Percentiles rank a stretch among this genome's conserved stretches.
Evolutionary conservation across 2,113 vertebrate genomes (phyloP).

Genomic region (Otis tarda): DNA sequence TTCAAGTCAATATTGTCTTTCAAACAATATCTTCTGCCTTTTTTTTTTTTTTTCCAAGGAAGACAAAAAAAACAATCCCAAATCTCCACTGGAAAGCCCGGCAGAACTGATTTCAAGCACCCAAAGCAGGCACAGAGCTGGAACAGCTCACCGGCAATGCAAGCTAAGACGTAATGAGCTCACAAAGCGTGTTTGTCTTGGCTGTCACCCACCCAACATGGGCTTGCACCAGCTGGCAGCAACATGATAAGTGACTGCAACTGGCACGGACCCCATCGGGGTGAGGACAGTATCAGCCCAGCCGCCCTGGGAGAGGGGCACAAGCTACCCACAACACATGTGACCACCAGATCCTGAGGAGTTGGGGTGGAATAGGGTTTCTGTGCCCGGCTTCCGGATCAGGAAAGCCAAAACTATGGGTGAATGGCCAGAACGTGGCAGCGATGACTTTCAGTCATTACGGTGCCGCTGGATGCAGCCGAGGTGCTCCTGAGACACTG

Average conservation of each 20-base stretch:
- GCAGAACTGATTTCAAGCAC: not conserved
- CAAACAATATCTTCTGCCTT: not conserved
- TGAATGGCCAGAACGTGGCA: fast-evolving
- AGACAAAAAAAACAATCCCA: not conserved
- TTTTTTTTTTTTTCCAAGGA: not conserved
- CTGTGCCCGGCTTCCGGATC: fast-evolving
- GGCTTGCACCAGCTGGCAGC: not conserved
- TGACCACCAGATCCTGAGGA: not conserved
- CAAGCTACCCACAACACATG: fast-evolving
- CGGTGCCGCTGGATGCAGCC: not conserved
- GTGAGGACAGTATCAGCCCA: not conserved
- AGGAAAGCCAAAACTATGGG: not conserved
- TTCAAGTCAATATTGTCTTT: not conserved
- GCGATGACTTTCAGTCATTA: fast-evolving
- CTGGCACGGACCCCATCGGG: not conserved
- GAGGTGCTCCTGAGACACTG: not conserved
- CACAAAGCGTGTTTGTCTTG: not conserved
- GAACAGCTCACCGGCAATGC: not conserved
- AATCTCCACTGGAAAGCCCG: not conserved
- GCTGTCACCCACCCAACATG: not conserved
- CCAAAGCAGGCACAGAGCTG: not conserved
- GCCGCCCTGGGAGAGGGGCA: not conserved
- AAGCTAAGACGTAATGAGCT: not conserved
- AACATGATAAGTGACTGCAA: not conserved
- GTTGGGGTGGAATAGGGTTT: not conserved